Conservation (phyloP, 2,888 invertebrate species). For the Rhabditoides inermis region DNA sequence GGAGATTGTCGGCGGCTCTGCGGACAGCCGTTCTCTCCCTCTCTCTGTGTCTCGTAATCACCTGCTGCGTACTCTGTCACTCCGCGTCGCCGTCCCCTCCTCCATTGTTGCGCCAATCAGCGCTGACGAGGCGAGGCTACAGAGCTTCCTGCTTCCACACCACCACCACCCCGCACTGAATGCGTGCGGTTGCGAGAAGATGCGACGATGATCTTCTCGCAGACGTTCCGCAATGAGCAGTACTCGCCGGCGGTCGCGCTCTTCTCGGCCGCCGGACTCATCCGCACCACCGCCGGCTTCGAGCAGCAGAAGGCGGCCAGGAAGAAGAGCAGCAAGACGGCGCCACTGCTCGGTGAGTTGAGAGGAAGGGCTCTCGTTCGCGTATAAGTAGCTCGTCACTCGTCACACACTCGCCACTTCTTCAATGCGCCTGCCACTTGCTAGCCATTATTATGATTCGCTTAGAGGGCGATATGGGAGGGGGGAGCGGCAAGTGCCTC, state of each 20-base stretch:
- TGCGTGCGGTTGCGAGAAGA: too few relatives aligned
- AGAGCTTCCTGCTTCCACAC: neutral
- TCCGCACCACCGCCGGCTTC: conserved; percentile 44
- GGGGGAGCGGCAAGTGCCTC: too few relatives aligned
- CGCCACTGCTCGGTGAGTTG: too few relatives aligned
- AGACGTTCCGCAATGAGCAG: conserved; percentile 45
- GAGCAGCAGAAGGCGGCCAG: conserved; percentile 22
- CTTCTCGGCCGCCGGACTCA: conserved; percentile 45
- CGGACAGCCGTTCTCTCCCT: neutral
- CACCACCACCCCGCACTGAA: too few relatives aligned
- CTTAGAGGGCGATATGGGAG: too few relatives aligned
- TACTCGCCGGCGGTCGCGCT: conserved; percentile 48
- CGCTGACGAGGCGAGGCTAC: neutral
- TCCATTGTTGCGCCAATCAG: neutral
- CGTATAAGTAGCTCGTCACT: neutral
- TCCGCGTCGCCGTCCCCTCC: neutral
- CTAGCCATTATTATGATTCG: too few relatives aligned
- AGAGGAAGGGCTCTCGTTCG: too few relatives aligned
- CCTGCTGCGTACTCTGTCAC: too few relatives aligned
- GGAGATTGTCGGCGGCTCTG: too few relatives aligned
- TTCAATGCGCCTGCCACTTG: too few relatives aligned
- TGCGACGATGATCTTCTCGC: conserved; percentile 44
- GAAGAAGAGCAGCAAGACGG: conserved; percentile 9
- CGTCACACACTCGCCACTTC: too few relatives aligned
- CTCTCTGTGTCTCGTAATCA: neutral